A percentile compares a stretch with the other conserved stretches of the same genome.
Conservation (phyloP, 2,888 invertebrate genomes). For the Pollenia amentaria region DNA sequence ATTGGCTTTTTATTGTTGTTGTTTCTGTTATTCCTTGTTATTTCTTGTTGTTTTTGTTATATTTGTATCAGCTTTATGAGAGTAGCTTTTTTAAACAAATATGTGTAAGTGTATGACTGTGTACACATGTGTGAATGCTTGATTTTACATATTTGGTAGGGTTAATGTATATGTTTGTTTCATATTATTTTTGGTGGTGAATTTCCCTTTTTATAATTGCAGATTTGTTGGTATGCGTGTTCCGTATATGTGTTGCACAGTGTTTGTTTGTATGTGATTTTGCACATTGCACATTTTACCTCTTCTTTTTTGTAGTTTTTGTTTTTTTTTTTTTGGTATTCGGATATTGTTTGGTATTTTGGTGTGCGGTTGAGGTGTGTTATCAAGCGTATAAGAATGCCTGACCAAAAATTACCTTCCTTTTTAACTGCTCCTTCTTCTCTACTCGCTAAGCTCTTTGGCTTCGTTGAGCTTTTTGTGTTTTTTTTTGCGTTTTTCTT, state of each 20-base stretch:
- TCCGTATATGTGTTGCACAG: not conserved
- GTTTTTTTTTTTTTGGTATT: conserved; percentile 63
- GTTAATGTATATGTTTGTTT: not conserved
- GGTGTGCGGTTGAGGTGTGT: conserved; percentile 77
- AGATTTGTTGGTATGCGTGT: not conserved
- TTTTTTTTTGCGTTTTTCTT: conserved; percentile 17
- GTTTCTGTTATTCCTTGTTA: not conserved
- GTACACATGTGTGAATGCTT: not conserved
- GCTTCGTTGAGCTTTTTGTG: conserved; percentile 14
- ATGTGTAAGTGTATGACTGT: not conserved
- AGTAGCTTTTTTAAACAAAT: conserved; percentile 37
- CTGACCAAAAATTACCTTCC: conserved; percentile 77
- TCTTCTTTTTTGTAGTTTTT: conserved; percentile 21
- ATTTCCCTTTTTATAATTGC: conserved; percentile 48
- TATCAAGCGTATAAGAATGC: conserved; percentile 79
- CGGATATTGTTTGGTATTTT: conserved; percentile 76
- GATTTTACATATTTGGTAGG: not conserved
- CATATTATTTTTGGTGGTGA: conserved; percentile 59
- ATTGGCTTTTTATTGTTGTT: conserved; percentile 53
- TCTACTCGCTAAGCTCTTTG: not conserved
- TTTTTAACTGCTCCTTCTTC: conserved; percentile 49
- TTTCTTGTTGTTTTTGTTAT: not conserved
- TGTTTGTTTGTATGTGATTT: conserved; percentile 55
- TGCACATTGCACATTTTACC: conserved; percentile 72
- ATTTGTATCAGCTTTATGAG: conserved; percentile 58